These are phyloP conservation scores for Leptobrachium ailaonicum DNA, from an alignment of 2,113 vertebrate species.

Conservation along the genomic window DNA sequence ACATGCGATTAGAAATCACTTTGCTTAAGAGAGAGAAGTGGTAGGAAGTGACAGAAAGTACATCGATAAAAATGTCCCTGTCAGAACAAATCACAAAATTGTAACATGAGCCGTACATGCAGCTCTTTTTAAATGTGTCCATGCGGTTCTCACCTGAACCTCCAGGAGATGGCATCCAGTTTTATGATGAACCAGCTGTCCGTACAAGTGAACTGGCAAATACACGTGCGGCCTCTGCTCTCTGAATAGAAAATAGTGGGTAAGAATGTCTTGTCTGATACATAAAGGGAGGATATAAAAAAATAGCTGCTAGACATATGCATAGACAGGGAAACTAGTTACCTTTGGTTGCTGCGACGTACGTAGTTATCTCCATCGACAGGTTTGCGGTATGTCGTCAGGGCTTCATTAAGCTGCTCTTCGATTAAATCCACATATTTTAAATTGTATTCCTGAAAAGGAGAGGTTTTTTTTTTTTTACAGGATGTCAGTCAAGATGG, in stretches of 20 bases:
- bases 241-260: constrained; percentile 65
- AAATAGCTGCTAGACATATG: constrained; percentile 32
- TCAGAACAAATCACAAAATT: no score
- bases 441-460: constrained; percentile 88
- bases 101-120: no score
- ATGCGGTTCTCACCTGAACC: constrained; percentile 76
- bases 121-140: no score
- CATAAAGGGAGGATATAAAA: not conserved
- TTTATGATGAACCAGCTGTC: constrained; percentile 96
- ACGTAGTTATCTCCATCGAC: constrained; percentile 98
- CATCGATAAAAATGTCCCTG: no score
- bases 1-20: no score
- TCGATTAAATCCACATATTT: constrained; percentile 97
- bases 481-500: no score
- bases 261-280: not conserved
- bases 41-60: no score
- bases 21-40: no score
- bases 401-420: constrained; percentile 96
- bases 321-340: constrained; percentile 4
- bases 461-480: no score
- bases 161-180: constrained; percentile 95
- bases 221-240: constrained; percentile 95
- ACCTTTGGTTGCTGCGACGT: constrained; percentile 97
- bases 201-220: constrained; percentile 94
- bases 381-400: constrained; percentile 95